phyloP scores from a whole-genome alignment of 2,113 vertebrate species.

The Morone saxatilis region DNA sequence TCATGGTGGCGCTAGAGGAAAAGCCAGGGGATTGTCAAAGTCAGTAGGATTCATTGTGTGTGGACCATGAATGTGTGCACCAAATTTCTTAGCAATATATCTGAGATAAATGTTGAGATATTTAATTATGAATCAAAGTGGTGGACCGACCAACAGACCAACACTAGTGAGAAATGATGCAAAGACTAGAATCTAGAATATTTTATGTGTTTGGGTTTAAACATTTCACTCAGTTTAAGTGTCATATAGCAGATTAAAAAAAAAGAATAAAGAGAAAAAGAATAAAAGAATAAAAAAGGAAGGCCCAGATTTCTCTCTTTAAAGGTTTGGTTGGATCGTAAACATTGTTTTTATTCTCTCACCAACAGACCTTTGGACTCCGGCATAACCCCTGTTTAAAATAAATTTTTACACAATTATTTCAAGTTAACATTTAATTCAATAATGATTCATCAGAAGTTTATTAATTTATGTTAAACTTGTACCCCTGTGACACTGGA shows the following conservation, averaged over 20 bases:
- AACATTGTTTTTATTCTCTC: conserved; percentile 6
- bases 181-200: too few relatives aligned
- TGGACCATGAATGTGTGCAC: too few relatives aligned
- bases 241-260: too few relatives aligned
- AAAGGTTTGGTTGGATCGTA: background rate
- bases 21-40: too few relatives aligned
- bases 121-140: too few relatives aligned
- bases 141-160: too few relatives aligned
- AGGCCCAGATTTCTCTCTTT: background rate
- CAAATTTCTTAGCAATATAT: too few relatives aligned
- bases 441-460: conserved; percentile 18
- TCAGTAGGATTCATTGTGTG: too few relatives aligned
- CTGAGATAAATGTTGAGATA: too few relatives aligned
- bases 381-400: background rate
- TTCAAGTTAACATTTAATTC: conserved; percentile 1
- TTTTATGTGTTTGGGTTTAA: background rate
- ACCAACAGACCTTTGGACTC: background rate
- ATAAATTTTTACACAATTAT: background rate
- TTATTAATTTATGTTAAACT: conserved; percentile 26
- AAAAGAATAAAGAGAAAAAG: too few relatives aligned
- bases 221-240: too few relatives aligned
- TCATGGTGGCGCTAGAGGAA: too few relatives aligned
- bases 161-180: background rate
- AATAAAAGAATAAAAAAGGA: background rate
- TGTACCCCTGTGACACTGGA: background rate